These are phyloP conservation scores for Poecilia picta DNA, from an alignment of 2,797 vertebrate species.

Conservation along the genomic window DNA sequence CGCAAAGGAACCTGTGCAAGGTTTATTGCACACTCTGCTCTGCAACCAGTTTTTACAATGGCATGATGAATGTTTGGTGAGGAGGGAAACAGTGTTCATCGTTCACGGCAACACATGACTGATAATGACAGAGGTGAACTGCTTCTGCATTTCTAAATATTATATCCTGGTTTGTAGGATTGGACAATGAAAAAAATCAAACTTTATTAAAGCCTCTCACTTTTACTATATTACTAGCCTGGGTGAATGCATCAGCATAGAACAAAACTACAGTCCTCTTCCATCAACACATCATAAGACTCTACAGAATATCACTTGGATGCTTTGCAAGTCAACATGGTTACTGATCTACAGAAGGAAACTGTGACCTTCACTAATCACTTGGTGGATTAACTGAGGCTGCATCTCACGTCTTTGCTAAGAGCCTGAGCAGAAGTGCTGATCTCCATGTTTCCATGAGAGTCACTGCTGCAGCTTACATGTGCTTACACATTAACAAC, in stretches of 20 bases:
- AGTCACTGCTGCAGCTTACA: conserved; percentile 27
- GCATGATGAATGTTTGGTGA: conserved; percentile 45
- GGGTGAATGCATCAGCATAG: conserved; percentile 49
- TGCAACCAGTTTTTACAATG: conserved; percentile 61
- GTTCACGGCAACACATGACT: conserved; percentile 20
- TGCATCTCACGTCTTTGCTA: conserved; percentile 69
- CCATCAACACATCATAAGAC: conserved; percentile 34
- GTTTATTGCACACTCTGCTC: conserved; percentile 69
- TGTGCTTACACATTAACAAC: conserved; percentile 34
- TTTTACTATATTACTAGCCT: conserved; percentile 25
- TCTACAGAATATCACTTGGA: conserved; percentile 41
- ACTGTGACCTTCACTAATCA: conserved; percentile 69
- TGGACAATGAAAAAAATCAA: conserved; percentile 36
- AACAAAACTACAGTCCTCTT: conserved; percentile 37
- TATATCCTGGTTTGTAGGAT: conserved; percentile 21
- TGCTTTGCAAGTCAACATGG: conserved; percentile 27
- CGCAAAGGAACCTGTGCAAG: conserved; percentile 42
- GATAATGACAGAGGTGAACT: conserved; percentile 30
- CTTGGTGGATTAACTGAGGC: conserved; percentile 49
- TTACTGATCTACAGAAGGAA: conserved; percentile 38
- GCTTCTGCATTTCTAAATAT: conserved; percentile 27
- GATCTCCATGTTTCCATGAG: conserved; percentile 50
- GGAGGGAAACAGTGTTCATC: conserved; percentile 27
- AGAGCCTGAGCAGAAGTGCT: conserved; percentile 60
- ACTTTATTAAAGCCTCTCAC: conserved; percentile 24